Base-by-base conservation (phyloP, 2,888 invertebrate genomes). In the Torymus auratus region DNA sequence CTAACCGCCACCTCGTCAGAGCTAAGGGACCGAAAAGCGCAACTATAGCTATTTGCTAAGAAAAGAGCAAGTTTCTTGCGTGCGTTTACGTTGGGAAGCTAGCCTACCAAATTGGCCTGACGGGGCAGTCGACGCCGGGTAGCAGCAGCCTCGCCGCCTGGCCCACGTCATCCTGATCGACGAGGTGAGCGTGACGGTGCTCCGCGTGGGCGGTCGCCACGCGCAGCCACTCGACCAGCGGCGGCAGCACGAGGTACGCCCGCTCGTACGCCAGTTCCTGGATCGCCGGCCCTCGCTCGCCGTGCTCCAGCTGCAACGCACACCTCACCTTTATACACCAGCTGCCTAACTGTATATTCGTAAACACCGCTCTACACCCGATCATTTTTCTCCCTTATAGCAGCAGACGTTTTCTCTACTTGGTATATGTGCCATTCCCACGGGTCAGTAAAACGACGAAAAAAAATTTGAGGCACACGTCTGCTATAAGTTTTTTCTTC, bases 81-180 rank as follows among this genome's bases (percentile, higher is more conserved):
- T 50, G 15, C 3, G 15, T 20, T 20, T 20, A 14, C 13, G 14
- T 23, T 5, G 3, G 28, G 13, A 13, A 28, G 28, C 5, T 60
- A n/a, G 15, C 67, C 14, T 55, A 94, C 94, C 95, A 95, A 85
- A 96, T 92, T 1, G 95, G 94, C 64, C 97, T 91, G 1, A 96
- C 95, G 14, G 97, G 97, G 89, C 96, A 97, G 91, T 97, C 97
- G 0, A 97, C 96, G 20, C 97, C 96, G 1, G 97, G 97, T 74
- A 98, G 91, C 61, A 98, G 92, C 65, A 98, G 91, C 7, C 97
- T 91, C 0, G 97, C 97, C 0, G 97, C 96, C 91, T 97, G 97
- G 93, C 96, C 93, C 50, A 97, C 94, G 89, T 97, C 97, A 88
- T 97, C 97, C 69, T 95, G 94, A 90, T 96, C 97, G 70, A 96